phyloP scores from a whole-genome alignment of 2,113 vertebrate species.

The Gorsachius goisagi region DNA sequence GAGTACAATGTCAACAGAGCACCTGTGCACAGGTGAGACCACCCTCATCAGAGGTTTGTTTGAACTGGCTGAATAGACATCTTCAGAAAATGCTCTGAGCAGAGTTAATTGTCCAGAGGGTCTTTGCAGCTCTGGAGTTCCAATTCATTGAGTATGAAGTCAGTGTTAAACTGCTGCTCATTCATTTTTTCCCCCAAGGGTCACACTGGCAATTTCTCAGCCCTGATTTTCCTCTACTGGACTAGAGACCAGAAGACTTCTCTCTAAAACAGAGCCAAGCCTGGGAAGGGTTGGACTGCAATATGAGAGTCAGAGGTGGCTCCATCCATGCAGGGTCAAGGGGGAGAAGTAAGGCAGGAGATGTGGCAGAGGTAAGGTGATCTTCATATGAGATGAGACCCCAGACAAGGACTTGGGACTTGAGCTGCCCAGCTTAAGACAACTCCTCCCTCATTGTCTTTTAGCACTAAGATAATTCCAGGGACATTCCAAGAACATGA shows the following conservation, averaged over 20 bases:
- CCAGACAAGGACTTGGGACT: neutral
- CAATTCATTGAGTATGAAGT: neutral
- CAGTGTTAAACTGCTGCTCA: neutral
- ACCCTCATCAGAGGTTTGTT: neutral
- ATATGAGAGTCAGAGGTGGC: neutral
- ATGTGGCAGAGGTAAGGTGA: neutral
- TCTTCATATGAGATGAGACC: neutral
- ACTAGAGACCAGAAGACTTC: neutral
- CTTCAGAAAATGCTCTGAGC: neutral
- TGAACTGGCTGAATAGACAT: neutral
- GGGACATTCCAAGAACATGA: neutral
- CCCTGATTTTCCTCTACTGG: neutral
- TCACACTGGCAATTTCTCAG: neutral
- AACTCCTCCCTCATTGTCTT: neutral
- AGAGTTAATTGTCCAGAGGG: neutral
- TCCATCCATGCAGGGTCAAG: neutral
- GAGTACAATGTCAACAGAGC: neutral
- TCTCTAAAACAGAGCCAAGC: neutral
- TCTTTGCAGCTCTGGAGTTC: neutral
- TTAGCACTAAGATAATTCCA: neutral
- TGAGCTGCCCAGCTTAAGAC: neutral
- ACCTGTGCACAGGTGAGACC: neutral
- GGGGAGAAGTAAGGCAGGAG: neutral
- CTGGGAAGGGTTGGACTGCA: neutral
- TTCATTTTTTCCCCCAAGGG: neutral